Evolutionary conservation across 2,797 vertebrate genomes (phyloP).

Genomic region (Paedocypris micromegethes): DNA sequence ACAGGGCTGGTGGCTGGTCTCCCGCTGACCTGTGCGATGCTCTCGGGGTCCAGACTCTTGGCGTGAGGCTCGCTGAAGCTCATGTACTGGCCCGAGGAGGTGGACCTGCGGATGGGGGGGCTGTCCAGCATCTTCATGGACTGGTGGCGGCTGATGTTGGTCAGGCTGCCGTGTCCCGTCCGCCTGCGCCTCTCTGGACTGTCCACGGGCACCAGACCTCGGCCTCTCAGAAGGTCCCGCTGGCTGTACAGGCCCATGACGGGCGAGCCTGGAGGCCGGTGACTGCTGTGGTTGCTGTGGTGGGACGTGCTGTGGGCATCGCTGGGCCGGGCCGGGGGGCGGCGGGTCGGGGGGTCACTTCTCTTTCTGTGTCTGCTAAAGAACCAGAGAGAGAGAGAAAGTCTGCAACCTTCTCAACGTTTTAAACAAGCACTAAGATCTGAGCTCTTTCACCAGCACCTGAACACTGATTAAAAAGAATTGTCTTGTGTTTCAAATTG

Average conservation of each 20-base stretch:
- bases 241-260: slow-evolving; percentile 81
- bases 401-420: no score
- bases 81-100: slow-evolving; percentile 91
- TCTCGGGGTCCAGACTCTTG: slow-evolving; percentile 93
- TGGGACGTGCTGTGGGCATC: slow-evolving; percentile 86
- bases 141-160: slow-evolving; percentile 91
- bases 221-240: slow-evolving; percentile 81
- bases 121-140: slow-evolving; percentile 93
- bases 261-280: slow-evolving; percentile 79
- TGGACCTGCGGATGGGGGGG: slow-evolving; percentile 92
- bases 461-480: no score
- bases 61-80: slow-evolving; percentile 80
- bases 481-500: no score
- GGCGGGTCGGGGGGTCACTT: slow-evolving; percentile 78
- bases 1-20: slow-evolving; percentile 70
- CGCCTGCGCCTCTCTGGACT: slow-evolving; percentile 87
- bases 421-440: no score
- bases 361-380: slow-evolving; percentile 83
- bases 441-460: no score
- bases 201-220: slow-evolving; percentile 73
- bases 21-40: slow-evolving; percentile 94
- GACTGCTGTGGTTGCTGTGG: slow-evolving; percentile 55
- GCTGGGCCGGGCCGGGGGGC: slow-evolving; percentile 82
- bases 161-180: slow-evolving; percentile 85
- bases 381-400: neutral